Conservation (phyloP, 2,113 vertebrate species). For the Dasyurus viverrinus region DNA sequence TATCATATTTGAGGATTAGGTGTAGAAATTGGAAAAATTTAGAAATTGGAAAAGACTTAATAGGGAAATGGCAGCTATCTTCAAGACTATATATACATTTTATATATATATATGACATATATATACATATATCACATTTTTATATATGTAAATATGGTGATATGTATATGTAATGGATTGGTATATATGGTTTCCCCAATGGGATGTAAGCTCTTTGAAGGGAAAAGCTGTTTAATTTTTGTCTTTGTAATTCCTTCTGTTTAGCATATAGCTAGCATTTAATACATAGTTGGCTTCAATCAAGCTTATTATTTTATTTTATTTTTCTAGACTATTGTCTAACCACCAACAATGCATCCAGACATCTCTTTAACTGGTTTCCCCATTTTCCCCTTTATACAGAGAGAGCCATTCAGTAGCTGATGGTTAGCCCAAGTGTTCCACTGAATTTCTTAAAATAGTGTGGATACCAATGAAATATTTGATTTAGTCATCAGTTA, state of each 20-base stretch:
- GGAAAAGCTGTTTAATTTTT: background rate
- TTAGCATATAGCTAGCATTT: background rate
- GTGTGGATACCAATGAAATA: background rate
- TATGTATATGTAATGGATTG: background rate
- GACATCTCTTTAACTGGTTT: background rate
- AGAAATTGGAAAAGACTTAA: background rate
- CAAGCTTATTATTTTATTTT: background rate
- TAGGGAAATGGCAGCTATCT: background rate
- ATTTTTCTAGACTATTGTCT: background rate
- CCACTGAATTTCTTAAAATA: background rate
- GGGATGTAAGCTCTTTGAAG: background rate
- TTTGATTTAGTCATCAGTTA: background rate
- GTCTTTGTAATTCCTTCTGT: background rate
- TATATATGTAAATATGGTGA: background rate
- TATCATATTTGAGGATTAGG: background rate
- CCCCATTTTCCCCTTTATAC: background rate
- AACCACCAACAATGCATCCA: background rate
- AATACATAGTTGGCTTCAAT: background rate
- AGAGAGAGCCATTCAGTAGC: background rate
- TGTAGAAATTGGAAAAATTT: background rate
- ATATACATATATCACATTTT: background rate
- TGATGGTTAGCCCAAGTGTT: background rate
- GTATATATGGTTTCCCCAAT: background rate
- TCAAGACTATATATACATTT: background rate
- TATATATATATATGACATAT: background rate